phyloP scores from a whole-genome alignment of 2,797 vertebrate species.

The Acanthiza pusilla region DNA sequence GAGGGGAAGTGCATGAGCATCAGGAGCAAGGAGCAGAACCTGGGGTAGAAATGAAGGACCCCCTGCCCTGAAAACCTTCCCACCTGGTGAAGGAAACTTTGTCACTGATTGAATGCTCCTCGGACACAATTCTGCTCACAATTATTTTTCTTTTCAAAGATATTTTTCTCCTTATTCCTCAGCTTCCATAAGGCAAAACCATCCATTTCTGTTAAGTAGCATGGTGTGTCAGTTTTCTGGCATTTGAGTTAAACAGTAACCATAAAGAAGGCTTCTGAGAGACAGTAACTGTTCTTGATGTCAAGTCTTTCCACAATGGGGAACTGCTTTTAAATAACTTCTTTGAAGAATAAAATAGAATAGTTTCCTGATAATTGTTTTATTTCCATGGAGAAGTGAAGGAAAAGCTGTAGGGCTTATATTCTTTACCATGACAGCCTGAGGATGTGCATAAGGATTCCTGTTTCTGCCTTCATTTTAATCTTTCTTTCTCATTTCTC shows the following conservation, averaged over 20 bases:
- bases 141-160: background rate
- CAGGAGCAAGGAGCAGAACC: background rate
- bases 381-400: constrained; percentile 48
- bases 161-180: background rate
- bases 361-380: constrained; percentile 31
- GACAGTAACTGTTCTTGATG: constrained; percentile 1
- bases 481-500: background rate
- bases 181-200: background rate
- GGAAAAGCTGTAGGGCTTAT: background rate
- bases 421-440: background rate
- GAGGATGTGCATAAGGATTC: background rate
- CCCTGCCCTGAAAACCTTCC: background rate
- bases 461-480: background rate
- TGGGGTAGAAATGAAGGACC: background rate
- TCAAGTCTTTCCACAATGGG: background rate
- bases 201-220: background rate
- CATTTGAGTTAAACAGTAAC: background rate
- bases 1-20: background rate
- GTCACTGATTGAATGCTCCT: background rate
- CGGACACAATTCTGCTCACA: background rate
- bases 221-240: background rate
- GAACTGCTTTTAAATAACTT: constrained; percentile 35
- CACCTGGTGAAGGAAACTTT: background rate
- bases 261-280: background rate
- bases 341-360: constrained; percentile 41